Conservation (phyloP, 2,113 vertebrate species). For the Herpailurus yagouaroundi region DNA sequence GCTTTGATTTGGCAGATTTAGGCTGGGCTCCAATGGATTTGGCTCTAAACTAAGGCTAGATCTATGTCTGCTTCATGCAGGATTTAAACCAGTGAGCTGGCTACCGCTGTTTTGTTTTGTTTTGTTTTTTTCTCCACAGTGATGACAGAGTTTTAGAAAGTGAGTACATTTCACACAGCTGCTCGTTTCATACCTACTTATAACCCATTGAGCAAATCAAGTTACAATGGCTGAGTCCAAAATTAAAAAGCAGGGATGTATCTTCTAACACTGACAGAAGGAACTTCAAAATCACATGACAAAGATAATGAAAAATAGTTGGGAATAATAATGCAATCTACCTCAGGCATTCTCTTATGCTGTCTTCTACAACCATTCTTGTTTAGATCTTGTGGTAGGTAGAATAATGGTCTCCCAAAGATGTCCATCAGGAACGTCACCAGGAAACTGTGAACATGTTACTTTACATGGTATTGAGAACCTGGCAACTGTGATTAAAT, state of each 20-base stretch:
- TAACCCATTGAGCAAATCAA: neutral
- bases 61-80: neutral
- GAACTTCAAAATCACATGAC: neutral
- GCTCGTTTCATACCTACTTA: neutral
- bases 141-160: neutral
- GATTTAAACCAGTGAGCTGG: neutral
- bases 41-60: neutral
- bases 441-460: neutral
- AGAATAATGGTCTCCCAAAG: neutral
- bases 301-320: neutral
- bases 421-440: neutral
- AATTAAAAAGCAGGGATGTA: neutral
- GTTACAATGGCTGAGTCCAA: neutral
- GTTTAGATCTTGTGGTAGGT: neutral
- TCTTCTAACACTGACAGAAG: neutral
- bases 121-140: neutral
- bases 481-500: neutral
- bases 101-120: neutral
- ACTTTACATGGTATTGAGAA: neutral
- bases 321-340: no score
- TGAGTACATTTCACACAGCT: neutral
- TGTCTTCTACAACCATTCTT: neutral
- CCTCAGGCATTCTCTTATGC: neutral
- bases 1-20: neutral
- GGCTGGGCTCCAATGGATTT: no score